Evolutionary conservation across 2,888 invertebrate species (phyloP), one percentile per base, ranked within the genome.

Genomic region (Dryocosmus kuriphilus): DNA sequence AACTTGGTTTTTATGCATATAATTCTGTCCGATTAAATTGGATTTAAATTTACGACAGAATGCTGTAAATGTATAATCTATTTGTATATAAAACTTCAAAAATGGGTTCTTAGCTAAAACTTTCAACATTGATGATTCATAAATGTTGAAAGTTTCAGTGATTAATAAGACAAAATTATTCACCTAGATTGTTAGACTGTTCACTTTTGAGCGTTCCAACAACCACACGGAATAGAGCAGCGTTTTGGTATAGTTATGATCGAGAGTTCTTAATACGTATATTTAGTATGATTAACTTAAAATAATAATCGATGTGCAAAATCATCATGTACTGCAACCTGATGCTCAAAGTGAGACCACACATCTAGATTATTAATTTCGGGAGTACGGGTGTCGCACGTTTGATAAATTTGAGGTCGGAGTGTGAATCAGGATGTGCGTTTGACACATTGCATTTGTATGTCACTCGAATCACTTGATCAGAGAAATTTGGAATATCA

Each of bases 381-480:
- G 32, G n/a, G n/a, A 24, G 30, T 30, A 27, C 30, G 71, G 51
- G 27, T 30, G 16, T 51, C 27, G n/a, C 30, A 51, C 51, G 30
- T 71, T 71, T 71, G 71, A 71, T 71, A 71, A 80, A 83, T 83
- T 80, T 78, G 81, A 79, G 79, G 77, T 78, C 78, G 77, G 79
- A 83, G 80, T 79, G 80, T 74, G 81, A 79, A 81, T 80, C 80
- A 76, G 61, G 77, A 78, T 79, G 80, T 85, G 85, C 80, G 77
- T 79, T 80, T 87, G 87, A 86, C 87, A 85, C 83, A 80, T 87
- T 86, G 85, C 85, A 84, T 87, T 86, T 85, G 85, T 86, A 80
- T 82, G 84, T 85, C 86, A 85, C 86, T 85, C 79, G 86, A 85
- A 85, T 85, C 85, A 84, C 87, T 85, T 85, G 82, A 86, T 86